Evolutionary conservation across 2,797 vertebrate genomes (phyloP).

Genomic region (Saxicola maurus): DNA sequence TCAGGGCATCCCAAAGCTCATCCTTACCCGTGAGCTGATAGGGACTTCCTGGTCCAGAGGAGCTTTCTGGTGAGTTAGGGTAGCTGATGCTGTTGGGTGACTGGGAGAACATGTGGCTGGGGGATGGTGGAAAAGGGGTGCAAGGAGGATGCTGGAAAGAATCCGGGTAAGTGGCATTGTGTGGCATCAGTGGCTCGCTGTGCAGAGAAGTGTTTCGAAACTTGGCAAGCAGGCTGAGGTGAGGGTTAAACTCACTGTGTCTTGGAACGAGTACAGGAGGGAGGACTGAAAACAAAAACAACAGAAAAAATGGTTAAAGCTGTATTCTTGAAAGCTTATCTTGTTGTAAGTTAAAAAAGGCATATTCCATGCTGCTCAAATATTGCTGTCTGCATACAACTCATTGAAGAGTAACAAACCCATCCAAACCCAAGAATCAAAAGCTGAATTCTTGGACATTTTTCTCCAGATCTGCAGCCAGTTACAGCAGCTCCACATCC

Average conservation of each 20-base stretch:
- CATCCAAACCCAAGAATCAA: not conserved
- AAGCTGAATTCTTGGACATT: not conserved
- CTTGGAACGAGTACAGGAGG: conserved; percentile 94
- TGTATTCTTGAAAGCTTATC: not conserved
- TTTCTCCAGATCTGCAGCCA: not conserved
- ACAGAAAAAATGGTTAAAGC: not conserved
- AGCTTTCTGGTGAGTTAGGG: conserved; percentile 86
- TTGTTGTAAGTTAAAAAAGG: not conserved
- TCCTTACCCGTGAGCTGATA: conserved; percentile 87
- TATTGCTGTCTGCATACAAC: not conserved
- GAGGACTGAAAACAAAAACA: conserved; percentile 77
- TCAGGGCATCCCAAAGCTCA: not conserved
- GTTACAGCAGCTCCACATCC: not conserved
- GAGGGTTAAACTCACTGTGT: conserved; percentile 96
- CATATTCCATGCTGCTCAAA: not conserved
- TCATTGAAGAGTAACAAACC: not conserved
- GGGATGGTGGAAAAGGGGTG: conserved; percentile 78
- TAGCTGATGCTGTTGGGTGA: conserved; percentile 83
- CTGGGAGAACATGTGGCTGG: conserved; percentile 78
- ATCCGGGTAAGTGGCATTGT: conserved; percentile 93
- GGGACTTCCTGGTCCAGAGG: conserved; percentile 85
- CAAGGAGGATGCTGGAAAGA: conserved; percentile 88
- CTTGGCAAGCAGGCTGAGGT: conserved; percentile 94
- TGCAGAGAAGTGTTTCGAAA: conserved; percentile 90
- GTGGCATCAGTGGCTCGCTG: conserved; percentile 92